Evolutionary conservation across 1,140 invertebrate genomes (phyloP).

Genomic region (Epicauta chinensis): DNA sequence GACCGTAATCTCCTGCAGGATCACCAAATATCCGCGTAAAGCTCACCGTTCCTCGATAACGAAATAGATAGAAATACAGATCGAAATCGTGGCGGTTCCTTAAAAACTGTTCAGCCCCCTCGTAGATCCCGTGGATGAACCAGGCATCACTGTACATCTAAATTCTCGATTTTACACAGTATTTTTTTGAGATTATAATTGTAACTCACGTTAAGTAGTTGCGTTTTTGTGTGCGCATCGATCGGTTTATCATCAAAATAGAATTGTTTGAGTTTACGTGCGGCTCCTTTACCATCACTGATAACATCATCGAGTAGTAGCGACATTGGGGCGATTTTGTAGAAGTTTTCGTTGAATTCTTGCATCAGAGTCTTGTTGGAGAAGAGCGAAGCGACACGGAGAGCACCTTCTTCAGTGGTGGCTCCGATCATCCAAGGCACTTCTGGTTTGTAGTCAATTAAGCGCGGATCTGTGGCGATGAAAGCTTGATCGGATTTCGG

Average conservation of each 20-base stretch:
- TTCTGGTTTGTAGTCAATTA: slow-evolving; percentile 48
- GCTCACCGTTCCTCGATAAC: slow-evolving; percentile 57
- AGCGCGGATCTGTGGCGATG: neutral
- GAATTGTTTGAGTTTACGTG: slow-evolving; percentile 50
- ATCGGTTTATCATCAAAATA: slow-evolving; percentile 51
- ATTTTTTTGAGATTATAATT: slow-evolving; percentile 1
- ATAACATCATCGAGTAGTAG: slow-evolving; percentile 55
- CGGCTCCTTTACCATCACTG: slow-evolving; percentile 44
- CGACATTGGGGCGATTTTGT: slow-evolving; percentile 51
- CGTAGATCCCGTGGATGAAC: slow-evolving; percentile 54
- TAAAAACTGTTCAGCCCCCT: slow-evolving; percentile 45
- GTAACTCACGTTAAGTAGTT: slow-evolving; percentile 9
- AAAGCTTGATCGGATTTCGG: slow-evolving; percentile 59
- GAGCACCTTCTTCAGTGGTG: slow-evolving; percentile 59
- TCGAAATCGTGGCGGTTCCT: slow-evolving; percentile 29
- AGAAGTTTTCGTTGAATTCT: slow-evolving; percentile 52
- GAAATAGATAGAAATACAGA: slow-evolving; percentile 60
- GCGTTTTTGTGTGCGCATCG: slow-evolving; percentile 30
- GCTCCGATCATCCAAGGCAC: slow-evolving; percentile 64
- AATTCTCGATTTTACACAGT: no score
- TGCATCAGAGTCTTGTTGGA: slow-evolving; percentile 36
- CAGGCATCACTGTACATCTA: slow-evolving; percentile 65
- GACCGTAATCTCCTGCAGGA: slow-evolving; percentile 51
- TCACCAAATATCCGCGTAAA: slow-evolving; percentile 64
- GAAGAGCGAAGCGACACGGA: slow-evolving; percentile 52